These are phyloP conservation scores for Ptilodon capucinus DNA, from an alignment of 2,888 invertebrate genomes.

Conservation along the genomic window DNA sequence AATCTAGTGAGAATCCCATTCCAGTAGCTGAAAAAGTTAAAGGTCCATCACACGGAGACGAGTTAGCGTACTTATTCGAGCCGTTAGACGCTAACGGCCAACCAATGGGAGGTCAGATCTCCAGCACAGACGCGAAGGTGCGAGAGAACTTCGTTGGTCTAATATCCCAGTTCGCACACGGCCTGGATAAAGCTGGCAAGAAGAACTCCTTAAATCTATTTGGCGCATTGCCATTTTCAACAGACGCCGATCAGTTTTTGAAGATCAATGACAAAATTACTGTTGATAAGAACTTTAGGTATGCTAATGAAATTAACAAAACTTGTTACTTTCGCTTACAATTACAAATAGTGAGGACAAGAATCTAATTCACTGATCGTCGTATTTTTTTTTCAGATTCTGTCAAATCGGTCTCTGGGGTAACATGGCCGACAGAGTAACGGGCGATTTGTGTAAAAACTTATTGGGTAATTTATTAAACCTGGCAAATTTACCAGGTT, in stretches of 20 bases:
- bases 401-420: constrained; percentile 88
- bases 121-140: constrained; percentile 84
- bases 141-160: constrained; percentile 85
- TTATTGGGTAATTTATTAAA: constrained; percentile 57
- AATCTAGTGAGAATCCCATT: constrained; percentile 19
- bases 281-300: constrained; percentile 68
- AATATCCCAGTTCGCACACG: constrained; percentile 86
- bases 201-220: constrained; percentile 33
- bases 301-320: constrained; percentile 6
- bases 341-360: no score
- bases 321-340: no score
- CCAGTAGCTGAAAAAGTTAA: constrained; percentile 35
- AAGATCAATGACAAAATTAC: constrained; percentile 56
- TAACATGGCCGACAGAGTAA: constrained; percentile 81
- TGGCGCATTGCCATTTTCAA: constrained; percentile 47
- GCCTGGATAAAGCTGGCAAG: constrained; percentile 35
- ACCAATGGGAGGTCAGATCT: constrained; percentile 64
- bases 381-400: constrained; percentile 64
- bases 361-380: no score
- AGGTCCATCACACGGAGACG: constrained; percentile 87
- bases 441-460: constrained; percentile 79
- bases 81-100: constrained; percentile 83
- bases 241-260: constrained; percentile 58
- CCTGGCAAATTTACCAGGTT: constrained; percentile 26
- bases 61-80: constrained; percentile 88